Conservation (phyloP, 2,888 invertebrate species). For the Melieria picta region DNA sequence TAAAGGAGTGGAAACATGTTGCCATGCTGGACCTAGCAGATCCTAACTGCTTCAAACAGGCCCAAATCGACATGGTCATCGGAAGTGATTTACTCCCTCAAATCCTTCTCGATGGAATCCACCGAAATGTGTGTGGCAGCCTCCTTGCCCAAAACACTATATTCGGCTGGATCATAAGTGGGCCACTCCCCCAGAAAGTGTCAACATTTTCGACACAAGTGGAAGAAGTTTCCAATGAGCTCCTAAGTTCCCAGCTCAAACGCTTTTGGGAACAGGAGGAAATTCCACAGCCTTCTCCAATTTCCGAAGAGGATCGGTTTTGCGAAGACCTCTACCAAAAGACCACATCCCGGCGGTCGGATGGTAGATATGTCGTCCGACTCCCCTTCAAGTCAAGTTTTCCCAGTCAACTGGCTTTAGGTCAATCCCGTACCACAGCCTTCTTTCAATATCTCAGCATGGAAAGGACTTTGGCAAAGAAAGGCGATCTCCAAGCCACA, state of each 20-base stretch:
- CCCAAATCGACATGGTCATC: slow-evolving; percentile 20
- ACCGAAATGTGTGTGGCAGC: not conserved
- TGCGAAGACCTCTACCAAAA: no score
- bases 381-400: no score
- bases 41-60: slow-evolving; percentile 6
- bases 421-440: no score
- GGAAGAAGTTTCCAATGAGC: not conserved
- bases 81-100: slow-evolving; percentile 28
- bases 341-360: no score
- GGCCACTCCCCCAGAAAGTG: slow-evolving; percentile 6
- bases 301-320: no score
- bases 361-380: not conserved
- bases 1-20: no score
- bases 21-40: no score
- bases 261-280: slow-evolving; percentile 29
- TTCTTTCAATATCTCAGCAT: no score
- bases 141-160: slow-evolving; percentile 24
- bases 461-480: no score
- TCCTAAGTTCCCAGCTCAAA: not conserved
- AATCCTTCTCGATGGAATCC: slow-evolving; percentile 17
- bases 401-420: no score
- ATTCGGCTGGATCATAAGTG: slow-evolving; percentile 29
- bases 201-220: slow-evolving; percentile 20
- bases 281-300: not conserved
- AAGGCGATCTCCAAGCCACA: no score